Conservation (phyloP, 2,888 invertebrate genomes). For the Aphodius sticticus region DNA sequence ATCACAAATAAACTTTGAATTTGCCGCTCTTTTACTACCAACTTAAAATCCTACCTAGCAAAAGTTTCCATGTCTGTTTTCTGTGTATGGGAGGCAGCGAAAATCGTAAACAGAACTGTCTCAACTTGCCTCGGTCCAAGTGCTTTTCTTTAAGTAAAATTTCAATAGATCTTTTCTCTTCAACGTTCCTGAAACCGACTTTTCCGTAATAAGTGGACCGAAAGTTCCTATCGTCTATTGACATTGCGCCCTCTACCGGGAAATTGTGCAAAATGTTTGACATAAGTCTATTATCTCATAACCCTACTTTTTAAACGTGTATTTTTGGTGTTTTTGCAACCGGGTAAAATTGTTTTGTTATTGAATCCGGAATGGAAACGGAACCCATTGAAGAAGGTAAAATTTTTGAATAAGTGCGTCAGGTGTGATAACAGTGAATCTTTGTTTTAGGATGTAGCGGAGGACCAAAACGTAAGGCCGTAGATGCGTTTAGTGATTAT, state of each 20-base stretch:
- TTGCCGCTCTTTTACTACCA: constrained; percentile 26
- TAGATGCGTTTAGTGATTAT: constrained; percentile 24
- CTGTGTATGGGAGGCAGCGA: constrained; percentile 84
- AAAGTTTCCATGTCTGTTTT: constrained; percentile 84
- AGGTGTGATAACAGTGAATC: background rate
- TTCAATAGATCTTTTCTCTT: constrained; percentile 90
- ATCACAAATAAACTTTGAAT: constrained; percentile 42
- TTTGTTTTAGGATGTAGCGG: background rate
- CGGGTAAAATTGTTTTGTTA: background rate
- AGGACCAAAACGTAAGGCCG: constrained; percentile 31
- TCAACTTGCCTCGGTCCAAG: constrained; percentile 79
- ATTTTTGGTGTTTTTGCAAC: background rate
- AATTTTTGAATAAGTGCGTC: background rate
- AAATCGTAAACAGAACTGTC: constrained; percentile 86
- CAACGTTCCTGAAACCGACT: constrained; percentile 89
- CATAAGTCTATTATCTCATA: background rate
- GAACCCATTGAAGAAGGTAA: background rate
- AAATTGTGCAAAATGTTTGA: background rate
- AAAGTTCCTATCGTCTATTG: constrained; percentile 80
- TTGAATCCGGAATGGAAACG: background rate
- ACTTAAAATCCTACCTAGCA: constrained; percentile 67
- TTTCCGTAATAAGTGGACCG: constrained; percentile 85
- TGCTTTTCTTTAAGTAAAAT: constrained; percentile 87
- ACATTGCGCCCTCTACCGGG: constrained; percentile 51
- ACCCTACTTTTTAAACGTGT: background rate